Evolutionary conservation across 2,797 vertebrate species (phyloP).

Genomic region (Lophura swinhoii): DNA sequence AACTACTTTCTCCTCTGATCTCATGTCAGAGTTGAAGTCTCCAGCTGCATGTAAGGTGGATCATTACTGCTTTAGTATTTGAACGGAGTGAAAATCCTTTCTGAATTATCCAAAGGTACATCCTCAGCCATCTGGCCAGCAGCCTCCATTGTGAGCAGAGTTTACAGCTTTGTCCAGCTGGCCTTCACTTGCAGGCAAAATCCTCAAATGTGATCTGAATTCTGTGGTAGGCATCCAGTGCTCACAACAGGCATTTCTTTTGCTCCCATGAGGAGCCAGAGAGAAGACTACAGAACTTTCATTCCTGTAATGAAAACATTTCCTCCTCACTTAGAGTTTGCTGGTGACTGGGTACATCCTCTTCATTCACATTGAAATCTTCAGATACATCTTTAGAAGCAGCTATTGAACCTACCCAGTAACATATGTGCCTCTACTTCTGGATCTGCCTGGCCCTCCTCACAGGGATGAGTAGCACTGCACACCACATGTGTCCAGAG

Average conservation of each 20-base stretch:
- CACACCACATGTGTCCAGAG: background rate
- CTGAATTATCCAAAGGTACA: background rate
- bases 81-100: background rate
- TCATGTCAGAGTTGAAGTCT: background rate
- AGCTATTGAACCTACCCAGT: background rate
- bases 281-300: background rate
- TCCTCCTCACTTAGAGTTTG: background rate
- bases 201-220: background rate
- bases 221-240: rapidly evolving
- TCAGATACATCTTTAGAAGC: background rate
- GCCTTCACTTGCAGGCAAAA: background rate
- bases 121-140: background rate
- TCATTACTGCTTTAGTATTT: background rate
- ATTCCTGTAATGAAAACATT: background rate
- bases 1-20: background rate
- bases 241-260: background rate
- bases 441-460: background rate
- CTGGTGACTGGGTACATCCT: background rate
- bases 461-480: background rate
- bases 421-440: background rate
- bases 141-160: background rate
- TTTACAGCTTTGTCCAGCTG: background rate
- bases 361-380: background rate
- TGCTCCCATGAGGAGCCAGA: rapidly evolving
- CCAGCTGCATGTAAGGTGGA: background rate